Evolutionary conservation across 2,888 invertebrate species (phyloP).

Genomic region (Tetanocera ferruginea): DNA sequence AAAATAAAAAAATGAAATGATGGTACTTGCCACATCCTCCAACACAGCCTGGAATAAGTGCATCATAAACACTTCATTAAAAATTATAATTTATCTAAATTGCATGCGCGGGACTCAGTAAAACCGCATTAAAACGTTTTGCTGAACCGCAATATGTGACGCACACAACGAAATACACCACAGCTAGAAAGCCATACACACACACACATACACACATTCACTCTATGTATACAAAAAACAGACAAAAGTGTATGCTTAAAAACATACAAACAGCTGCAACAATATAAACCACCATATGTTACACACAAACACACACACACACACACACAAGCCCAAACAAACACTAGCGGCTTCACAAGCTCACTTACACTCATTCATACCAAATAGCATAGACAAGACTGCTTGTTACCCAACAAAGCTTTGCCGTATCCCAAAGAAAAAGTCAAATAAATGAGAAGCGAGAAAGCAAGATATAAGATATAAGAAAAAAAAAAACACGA

Average conservation of each 20-base stretch:
- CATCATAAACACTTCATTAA: conserved; percentile 66
- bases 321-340: neutral
- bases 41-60: conserved; percentile 50
- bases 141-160: conserved; percentile 45
- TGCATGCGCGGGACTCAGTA: conserved; percentile 54
- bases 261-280: conserved; percentile 11
- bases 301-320: conserved; percentile 14
- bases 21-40: neutral
- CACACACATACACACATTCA: neutral
- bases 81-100: conserved; percentile 64
- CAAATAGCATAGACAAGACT: neutral
- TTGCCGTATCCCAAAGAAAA: conserved; percentile 15
- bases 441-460: conserved; percentile 20
- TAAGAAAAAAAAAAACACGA: neutral
- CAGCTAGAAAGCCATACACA: neutral
- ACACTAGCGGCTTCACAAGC: neutral
- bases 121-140: conserved; percentile 50
- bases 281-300: conserved; percentile 12
- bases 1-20: neutral
- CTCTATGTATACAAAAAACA: conserved; percentile 9
- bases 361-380: neutral
- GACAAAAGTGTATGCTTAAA: conserved; percentile 7
- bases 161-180: conserved; percentile 8
- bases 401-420: conserved; percentile 7
- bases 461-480: neutral